These are phyloP conservation scores for Aptenodytes patagonicus DNA, from an alignment of 2,113 vertebrate species.

Conservation along the genomic window DNA sequence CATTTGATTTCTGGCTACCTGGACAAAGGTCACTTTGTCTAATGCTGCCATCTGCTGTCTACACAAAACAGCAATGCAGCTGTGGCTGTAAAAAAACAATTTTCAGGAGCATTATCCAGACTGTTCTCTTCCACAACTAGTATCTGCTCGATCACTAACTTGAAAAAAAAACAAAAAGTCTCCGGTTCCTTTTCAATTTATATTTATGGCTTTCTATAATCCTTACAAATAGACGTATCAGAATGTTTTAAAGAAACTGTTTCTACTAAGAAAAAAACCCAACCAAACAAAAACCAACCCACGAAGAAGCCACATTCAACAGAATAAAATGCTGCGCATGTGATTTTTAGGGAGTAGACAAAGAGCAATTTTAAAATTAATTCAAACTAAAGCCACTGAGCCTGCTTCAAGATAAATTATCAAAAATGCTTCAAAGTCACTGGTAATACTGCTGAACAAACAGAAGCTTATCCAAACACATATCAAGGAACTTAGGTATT, in stretches of 20 bases:
- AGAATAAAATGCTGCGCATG: not conserved
- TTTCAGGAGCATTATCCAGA: not conserved
- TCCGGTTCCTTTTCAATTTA: not conserved
- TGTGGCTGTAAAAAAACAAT: not conserved
- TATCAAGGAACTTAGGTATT: not conserved
- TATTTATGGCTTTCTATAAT: not conserved
- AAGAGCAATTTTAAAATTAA: not conserved
- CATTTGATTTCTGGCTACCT: not conserved
- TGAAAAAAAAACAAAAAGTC: not conserved
- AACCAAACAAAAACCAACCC: not conserved
- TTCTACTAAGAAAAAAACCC: not conserved
- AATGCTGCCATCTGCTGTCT: slow-evolving; percentile 50
- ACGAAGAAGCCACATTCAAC: not conserved
- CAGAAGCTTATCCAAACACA: not conserved
- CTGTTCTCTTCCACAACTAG: not conserved
- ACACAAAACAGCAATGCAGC: not conserved
- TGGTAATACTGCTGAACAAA: not conserved
- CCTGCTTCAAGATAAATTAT: not conserved
- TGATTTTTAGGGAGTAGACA: not conserved
- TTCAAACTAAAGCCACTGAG: not conserved
- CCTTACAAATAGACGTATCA: not conserved
- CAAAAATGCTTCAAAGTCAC: not conserved
- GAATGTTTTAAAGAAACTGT: not conserved
- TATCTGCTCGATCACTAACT: not conserved
- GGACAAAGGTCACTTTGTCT: not conserved